These are phyloP conservation scores for Heterodera carotae DNA, from an alignment of 1,140 invertebrate genomes.

Conservation along the genomic window DNA sequence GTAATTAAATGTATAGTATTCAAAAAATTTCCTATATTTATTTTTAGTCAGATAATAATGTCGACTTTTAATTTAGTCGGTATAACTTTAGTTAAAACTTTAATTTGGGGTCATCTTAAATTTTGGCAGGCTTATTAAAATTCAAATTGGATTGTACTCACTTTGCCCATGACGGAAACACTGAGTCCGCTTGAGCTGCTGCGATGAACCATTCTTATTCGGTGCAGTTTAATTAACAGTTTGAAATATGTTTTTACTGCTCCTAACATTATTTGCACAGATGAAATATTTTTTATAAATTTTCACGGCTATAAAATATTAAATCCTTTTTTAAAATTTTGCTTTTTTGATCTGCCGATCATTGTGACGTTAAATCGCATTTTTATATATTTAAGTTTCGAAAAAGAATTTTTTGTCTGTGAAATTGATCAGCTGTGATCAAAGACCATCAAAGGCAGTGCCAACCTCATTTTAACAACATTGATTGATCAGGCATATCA, in stretches of 20 bases:
- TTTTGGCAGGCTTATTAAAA: background rate
- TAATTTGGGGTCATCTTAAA: background rate
- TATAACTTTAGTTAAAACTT: background rate
- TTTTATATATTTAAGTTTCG: background rate
- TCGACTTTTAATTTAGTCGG: background rate
- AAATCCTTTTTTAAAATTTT: background rate
- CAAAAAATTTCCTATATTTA: background rate
- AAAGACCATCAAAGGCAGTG: no score
- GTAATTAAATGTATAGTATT: background rate
- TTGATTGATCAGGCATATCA: no score
- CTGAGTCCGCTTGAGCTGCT: background rate
- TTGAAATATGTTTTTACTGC: background rate
- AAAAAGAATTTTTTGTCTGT: background rate
- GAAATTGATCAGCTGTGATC: slow-evolving; percentile 5
- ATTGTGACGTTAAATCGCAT: no score
- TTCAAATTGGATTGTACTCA: background rate
- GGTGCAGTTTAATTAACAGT: background rate
- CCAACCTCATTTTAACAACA: no score
- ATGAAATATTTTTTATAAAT: background rate
- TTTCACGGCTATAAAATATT: background rate
- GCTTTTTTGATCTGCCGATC: no score
- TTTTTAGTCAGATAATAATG: background rate
- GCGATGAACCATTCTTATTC: background rate
- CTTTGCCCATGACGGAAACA: background rate
- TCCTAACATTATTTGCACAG: background rate